phyloP scores from a whole-genome alignment of 2,113 vertebrate species.

The Octodon degus region DNA sequence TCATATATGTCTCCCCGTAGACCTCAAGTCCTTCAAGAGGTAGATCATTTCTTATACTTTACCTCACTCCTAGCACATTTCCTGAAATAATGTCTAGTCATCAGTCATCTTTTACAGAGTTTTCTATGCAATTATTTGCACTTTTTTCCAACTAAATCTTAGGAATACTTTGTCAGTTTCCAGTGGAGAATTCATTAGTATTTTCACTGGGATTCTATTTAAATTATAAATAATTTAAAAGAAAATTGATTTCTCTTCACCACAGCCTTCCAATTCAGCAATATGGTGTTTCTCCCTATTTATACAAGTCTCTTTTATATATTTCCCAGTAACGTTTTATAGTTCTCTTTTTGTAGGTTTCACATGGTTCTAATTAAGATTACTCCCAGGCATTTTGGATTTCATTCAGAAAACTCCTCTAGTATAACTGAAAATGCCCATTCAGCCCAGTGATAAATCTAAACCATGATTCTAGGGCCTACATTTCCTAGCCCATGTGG shows the following conservation, averaged over 20 bases:
- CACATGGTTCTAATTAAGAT: conserved; percentile 61
- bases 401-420: conserved; percentile 59
- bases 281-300: not conserved
- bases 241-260: not conserved
- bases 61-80: conserved; percentile 5
- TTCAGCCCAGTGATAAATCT: conserved; percentile 31
- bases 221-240: conserved; percentile 61
- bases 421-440: conserved; percentile 27
- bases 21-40: conserved; percentile 29
- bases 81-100: conserved; percentile 32
- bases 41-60: not conserved
- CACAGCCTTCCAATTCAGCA: conserved; percentile 19
- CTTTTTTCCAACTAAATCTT: conserved; percentile 38
- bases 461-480: not conserved
- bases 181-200: conserved; percentile 3
- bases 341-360: conserved; percentile 39
- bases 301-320: conserved; percentile 40
- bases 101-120: conserved; percentile 43
- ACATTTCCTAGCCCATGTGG: conserved; percentile 1
- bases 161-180: conserved; percentile 41
- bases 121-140: conserved; percentile 13
- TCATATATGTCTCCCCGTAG: not conserved
- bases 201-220: conserved; percentile 54
- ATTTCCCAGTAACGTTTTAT: conserved; percentile 52
- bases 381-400: conserved; percentile 57